Base-by-base conservation (phyloP, 2,797 vertebrate species). In the Hoplostethus mediterraneus region DNA sequence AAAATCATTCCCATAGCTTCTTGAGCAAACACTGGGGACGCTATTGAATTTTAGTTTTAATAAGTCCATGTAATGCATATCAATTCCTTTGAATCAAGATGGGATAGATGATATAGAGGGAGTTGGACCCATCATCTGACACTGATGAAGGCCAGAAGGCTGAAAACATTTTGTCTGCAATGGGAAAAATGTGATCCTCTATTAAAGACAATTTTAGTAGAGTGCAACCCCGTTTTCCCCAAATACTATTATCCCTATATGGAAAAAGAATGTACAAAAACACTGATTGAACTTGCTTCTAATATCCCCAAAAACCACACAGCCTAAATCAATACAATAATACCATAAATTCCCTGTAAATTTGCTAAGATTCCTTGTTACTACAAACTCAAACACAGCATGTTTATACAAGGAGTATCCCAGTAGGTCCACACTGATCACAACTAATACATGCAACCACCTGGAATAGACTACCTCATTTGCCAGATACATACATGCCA, bases 371-470 rank as follows among this genome's bases (percentile, higher is more conserved):
- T 33, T 33, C 33, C 33, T 21, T 55, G 53, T 31, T 13, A 55
- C 10, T 28, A 8, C 21, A 44, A 44, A 52, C 21, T 5, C 17
- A 53, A 53, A 11, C 12, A 8, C 33, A 38, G 8, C 55, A 59
- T 28, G 33, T 40, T 5, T 25, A 59, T 7, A 63, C 21, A 48
- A 62, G 72, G 68, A 77, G 80, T 21, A 63, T 75, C 73, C 83
- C 71, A 61, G 65, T 61, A 76, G 73, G 71, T 33, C 33, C 6
- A 81, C 57, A 73, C 77, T 76, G 81, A 81, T 82, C 71, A 14
- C 74, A 89, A 89, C 85, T 81, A 89, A 72, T 73, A 86, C 55
- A 85, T 64, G 75, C 87, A 89, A 80, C 90, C 91, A 91, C 91
- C 89, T 90, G 88, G 89, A 91, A 86, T 80, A 73, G 69, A 84